Conservation (phyloP, 2,113 vertebrate species). For the Callipepla squamata region DNA sequence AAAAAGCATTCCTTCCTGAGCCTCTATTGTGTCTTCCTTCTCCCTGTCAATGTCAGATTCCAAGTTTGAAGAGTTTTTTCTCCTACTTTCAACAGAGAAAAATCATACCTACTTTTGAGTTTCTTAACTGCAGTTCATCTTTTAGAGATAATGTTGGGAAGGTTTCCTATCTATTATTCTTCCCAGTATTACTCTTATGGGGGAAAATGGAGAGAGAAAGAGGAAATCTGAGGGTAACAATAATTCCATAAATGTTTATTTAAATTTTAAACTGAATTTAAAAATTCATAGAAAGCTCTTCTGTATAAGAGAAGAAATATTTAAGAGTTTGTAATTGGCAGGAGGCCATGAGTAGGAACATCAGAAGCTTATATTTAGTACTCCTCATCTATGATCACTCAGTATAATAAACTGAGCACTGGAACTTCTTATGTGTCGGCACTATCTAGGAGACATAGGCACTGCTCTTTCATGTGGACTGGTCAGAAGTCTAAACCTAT, state of each 20-base stretch:
- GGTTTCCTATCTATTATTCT: not conserved
- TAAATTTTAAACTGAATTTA: not conserved
- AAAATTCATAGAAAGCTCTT: not conserved
- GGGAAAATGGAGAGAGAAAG: not conserved
- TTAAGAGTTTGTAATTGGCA: not conserved
- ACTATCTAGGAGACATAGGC: not conserved
- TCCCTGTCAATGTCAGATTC: not conserved
- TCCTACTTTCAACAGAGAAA: not conserved
- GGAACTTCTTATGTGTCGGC: not conserved
- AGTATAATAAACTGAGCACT: not conserved
- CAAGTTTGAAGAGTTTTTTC: not conserved
- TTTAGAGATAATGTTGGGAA: not conserved
- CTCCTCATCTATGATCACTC: not conserved
- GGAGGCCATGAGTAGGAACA: not conserved
- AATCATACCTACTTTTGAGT: not conserved
- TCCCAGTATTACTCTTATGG: not conserved
- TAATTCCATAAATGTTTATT: not conserved
- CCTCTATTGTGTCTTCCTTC: accelerated
- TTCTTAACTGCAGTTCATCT: not conserved
- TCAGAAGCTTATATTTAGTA: not conserved
- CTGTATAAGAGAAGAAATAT: not conserved
- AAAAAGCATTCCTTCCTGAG: not conserved
- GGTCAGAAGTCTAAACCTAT: not conserved
- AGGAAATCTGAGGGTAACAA: not conserved
- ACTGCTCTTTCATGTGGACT: not conserved